Conservation (phyloP, 2,113 vertebrate species). For the Herpailurus yagouaroundi region DNA sequence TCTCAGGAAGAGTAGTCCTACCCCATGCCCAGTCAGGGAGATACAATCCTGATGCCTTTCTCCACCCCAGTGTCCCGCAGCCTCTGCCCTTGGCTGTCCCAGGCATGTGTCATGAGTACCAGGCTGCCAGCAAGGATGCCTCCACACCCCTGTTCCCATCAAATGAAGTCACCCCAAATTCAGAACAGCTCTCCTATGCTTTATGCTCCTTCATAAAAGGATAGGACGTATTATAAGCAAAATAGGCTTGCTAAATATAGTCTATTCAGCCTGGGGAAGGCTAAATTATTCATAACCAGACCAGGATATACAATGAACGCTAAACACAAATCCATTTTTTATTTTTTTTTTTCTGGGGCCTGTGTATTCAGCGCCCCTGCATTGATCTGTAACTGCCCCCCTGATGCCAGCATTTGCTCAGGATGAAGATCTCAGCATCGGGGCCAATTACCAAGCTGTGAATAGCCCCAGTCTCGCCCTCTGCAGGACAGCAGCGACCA, state of each 20-base stretch:
- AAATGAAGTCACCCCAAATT: constrained; percentile 61
- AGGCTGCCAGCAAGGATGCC: neutral
- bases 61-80: neutral
- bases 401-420: constrained; percentile 46
- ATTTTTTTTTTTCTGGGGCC: constrained; percentile 60
- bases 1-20: too few species aligned
- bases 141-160: neutral
- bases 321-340: constrained; percentile 82
- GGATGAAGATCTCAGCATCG: constrained; percentile 63
- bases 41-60: neutral
- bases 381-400: constrained; percentile 72
- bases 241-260: constrained; percentile 82
- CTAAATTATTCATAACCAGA: constrained; percentile 86
- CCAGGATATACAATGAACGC: constrained; percentile 72
- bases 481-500: constrained; percentile 51
- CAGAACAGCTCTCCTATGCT: constrained; percentile 75
- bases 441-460: constrained; percentile 66
- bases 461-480: constrained; percentile 51
- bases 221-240: constrained; percentile 77
- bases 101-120: neutral
- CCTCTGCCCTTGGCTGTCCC: neutral
- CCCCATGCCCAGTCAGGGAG: neutral
- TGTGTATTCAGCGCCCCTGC: constrained; percentile 39
- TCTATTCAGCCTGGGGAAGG: constrained; percentile 80
- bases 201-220: constrained; percentile 84